Evolutionary conservation across 2,888 invertebrate species (phyloP).

Genomic region (Papilio gigon): DNA sequence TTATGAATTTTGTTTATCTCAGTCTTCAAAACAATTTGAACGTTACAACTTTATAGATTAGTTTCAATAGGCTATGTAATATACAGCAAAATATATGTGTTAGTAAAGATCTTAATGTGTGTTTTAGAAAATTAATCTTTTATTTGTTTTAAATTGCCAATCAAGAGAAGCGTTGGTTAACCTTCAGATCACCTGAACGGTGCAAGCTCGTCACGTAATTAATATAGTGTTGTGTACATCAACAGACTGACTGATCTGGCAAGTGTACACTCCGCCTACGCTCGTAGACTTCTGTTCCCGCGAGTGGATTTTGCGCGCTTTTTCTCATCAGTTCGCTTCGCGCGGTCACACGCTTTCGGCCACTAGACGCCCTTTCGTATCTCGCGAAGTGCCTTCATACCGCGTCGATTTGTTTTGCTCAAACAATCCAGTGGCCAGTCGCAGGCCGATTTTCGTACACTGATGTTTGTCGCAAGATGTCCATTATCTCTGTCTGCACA

Average conservation of each 20-base stretch:
- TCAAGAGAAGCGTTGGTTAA: slow-evolving; percentile 21
- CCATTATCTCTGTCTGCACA: slow-evolving; percentile 52
- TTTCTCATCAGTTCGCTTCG: slow-evolving; percentile 63
- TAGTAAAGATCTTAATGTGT: not conserved
- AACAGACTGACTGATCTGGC: slow-evolving; percentile 45
- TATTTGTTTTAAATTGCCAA: slow-evolving; percentile 21
- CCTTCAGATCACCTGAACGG: slow-evolving; percentile 37
- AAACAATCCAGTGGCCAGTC: slow-evolving; percentile 14
- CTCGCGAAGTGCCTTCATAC: slow-evolving; percentile 26
- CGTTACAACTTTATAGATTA: not conserved
- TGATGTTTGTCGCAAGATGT: slow-evolving; percentile 63
- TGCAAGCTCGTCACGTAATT: slow-evolving; percentile 28
- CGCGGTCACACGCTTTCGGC: slow-evolving; percentile 42
- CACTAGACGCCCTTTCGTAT: slow-evolving; percentile 40
- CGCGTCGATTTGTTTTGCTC: slow-evolving; percentile 29
- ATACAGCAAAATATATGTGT: not conserved
- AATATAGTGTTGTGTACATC: slow-evolving; percentile 38
- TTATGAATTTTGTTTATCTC: too few relatives aligned
- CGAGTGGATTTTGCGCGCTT: slow-evolving; percentile 70
- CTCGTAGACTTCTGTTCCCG: slow-evolving; percentile 53
- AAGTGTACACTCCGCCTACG: slow-evolving; percentile 58
- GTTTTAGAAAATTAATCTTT: slow-evolving; percentile 18
- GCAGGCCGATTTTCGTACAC: slow-evolving; percentile 41
- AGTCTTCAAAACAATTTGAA: too few relatives aligned
- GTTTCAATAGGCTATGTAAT: not conserved